Evolutionary conservation across 2,888 invertebrate genomes (phyloP), one percentile per base, ranked within the genome.

Genomic region (Scaptomyza caliginosa): DNA sequence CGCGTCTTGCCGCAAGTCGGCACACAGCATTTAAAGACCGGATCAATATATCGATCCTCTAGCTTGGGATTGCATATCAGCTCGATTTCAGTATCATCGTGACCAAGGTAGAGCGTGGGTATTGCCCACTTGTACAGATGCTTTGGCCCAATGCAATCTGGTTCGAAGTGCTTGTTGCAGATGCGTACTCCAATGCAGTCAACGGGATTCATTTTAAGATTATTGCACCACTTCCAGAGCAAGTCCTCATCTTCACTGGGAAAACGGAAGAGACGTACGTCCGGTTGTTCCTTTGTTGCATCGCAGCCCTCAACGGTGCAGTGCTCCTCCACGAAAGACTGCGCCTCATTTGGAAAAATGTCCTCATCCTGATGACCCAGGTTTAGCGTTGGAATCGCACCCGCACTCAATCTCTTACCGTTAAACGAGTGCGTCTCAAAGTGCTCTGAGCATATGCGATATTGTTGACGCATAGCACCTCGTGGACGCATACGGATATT

Each of bases 391-490:
- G 89, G 89, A 60, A 89, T 89, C 2, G 89, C 90, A 1, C 89
- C 90, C 0, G 83, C 80, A 17, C 88, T 87, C n/a, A 89, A 34
- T 7, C 86, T 80, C 17, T 76, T 81, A 0, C 82, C 86, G 23
- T 88, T 89, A 32, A 90, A 90, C n/a, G 90, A 89, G 40, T 90
- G 90, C 6, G 89, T 64, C 39, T 90, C 89, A 50, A 89, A 89
- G 54, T 89, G 89, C 3, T 68, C 69, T 3, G 90, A 84, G n/a
- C 89, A 89, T 1, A 89, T 82, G 19, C 89, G 88, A 34, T 84
- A 80, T 36, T 89, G 83, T 0, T 79, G 74, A 6, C 85, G 85
- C 75, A 84, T 79, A 1, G 75, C 71, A 0, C 84, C 85, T 3
- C 85, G 64, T 0, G 89, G 79, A 11, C 85, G 80, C 58, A 86